Evolutionary conservation across 2,113 vertebrate species (phyloP).

Genomic region (Nothocercus nigrocapillus): DNA sequence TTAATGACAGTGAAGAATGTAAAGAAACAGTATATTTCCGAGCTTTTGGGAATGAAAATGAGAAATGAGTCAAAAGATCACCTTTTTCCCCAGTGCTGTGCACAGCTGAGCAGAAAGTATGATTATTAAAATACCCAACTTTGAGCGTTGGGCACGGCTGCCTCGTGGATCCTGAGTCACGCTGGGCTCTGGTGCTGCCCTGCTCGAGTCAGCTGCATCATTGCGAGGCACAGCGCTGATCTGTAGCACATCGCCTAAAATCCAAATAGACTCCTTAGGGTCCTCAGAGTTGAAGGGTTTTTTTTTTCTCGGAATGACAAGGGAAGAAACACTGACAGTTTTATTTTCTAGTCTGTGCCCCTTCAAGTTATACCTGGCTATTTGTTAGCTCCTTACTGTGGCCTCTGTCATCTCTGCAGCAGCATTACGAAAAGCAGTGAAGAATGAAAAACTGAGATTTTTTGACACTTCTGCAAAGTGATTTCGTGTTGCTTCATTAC

Average conservation of each 20-base stretch:
- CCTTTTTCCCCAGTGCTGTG: background rate
- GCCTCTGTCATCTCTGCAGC: conserved; percentile 14
- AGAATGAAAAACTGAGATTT: background rate
- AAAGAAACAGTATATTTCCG: background rate
- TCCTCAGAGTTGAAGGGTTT: background rate
- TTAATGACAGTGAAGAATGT: background rate
- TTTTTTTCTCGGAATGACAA: background rate
- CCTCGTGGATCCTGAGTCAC: background rate
- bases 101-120: conserved; percentile 28
- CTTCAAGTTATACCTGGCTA: background rate
- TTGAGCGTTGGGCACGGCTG: conserved; percentile 28
- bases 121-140: background rate
- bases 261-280: background rate
- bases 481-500: conserved; percentile 33
- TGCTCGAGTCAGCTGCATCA: background rate
- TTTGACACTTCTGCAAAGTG: background rate
- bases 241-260: background rate
- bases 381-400: conserved; percentile 25
- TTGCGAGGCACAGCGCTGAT: background rate
- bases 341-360: conserved; percentile 8
- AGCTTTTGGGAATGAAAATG: background rate
- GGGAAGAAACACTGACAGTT: background rate
- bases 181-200: background rate
- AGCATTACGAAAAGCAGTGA: background rate
- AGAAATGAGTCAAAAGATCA: background rate